A percentile compares a stretch with the other conserved stretches of the same genome.
Conservation (phyloP, 2,888 invertebrate species). For the Cosmia trapezina region DNA sequence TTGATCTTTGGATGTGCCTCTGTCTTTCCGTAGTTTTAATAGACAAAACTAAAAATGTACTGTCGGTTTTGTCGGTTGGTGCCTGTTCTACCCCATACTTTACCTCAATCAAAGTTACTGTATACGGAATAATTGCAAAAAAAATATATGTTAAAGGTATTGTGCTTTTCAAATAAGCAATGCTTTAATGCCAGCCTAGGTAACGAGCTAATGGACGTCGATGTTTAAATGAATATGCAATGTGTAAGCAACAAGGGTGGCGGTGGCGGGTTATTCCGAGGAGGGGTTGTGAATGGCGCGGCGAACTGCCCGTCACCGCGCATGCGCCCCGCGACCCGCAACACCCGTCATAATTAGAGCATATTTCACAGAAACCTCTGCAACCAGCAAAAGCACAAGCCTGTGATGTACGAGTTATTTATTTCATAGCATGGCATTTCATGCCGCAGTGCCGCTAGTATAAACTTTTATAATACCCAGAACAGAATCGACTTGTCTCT, state of each 20-base stretch:
- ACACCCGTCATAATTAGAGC: slow-evolving; percentile 74
- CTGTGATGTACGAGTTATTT: slow-evolving; percentile 66
- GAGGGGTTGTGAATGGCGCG: slow-evolving; percentile 75
- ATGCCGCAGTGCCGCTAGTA: slow-evolving; percentile 68
- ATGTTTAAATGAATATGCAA: slow-evolving; percentile 76
- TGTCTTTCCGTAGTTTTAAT: neutral
- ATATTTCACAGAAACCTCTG: slow-evolving; percentile 73
- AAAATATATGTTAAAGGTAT: neutral
- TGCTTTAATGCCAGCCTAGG: slow-evolving; percentile 47
- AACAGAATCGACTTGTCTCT: slow-evolving; percentile 32
- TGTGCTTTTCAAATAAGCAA: slow-evolving; percentile 30
- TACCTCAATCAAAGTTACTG: neutral
- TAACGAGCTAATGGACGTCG: slow-evolving; percentile 67
- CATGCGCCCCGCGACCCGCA: slow-evolving; percentile 68
- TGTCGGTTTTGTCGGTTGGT: neutral
- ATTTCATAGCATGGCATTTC: slow-evolving; percentile 69
- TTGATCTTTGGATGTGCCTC: slow-evolving; percentile 9
- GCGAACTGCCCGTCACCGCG: slow-evolving; percentile 62
- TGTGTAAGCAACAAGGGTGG: slow-evolving; percentile 67
- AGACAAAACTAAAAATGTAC: neutral
- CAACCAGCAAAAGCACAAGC: slow-evolving; percentile 62
- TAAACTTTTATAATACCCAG: slow-evolving; percentile 54
- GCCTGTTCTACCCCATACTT: no score
- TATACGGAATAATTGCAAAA: neutral
- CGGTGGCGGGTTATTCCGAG: slow-evolving; percentile 57